Conservation (phyloP, 2,888 invertebrate genomes). For the Tenthredo amoena region DNA sequence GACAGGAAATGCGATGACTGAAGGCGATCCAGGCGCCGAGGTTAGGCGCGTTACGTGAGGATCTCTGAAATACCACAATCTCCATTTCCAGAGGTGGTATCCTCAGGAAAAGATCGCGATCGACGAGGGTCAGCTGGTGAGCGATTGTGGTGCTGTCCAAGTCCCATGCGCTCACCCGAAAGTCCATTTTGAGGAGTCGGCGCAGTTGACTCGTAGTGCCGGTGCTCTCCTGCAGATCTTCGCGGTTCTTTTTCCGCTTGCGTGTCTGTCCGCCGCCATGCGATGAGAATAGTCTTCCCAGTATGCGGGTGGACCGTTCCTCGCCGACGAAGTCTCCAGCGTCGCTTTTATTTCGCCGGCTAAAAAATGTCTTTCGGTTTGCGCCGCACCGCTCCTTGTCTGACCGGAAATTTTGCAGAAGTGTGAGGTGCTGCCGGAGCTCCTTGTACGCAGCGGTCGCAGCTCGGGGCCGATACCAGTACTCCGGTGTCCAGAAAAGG, state of each 20-base stretch:
- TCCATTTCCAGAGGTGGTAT: slow-evolving; percentile 78
- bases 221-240: not conserved
- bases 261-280: slow-evolving; percentile 55
- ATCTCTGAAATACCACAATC: slow-evolving; percentile 76
- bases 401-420: slow-evolving; percentile 58
- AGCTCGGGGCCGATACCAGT: slow-evolving; percentile 80
- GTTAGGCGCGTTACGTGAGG: slow-evolving; percentile 79
- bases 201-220: slow-evolving; percentile 68
- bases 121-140: slow-evolving; percentile 80
- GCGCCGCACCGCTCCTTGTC: slow-evolving; percentile 53
- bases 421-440: slow-evolving; percentile 73
- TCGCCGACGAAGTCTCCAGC: slow-evolving; percentile 34
- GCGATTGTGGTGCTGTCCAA: slow-evolving; percentile 80
- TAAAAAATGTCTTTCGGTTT: slow-evolving; percentile 61
- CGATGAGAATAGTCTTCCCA: slow-evolving; percentile 66
- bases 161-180: slow-evolving; percentile 79
- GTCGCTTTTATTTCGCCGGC: slow-evolving; percentile 54
- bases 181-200: slow-evolving; percentile 75
- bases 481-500: slow-evolving; percentile 81
- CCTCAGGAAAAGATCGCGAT: slow-evolving; percentile 79
- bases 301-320: slow-evolving; percentile 61
- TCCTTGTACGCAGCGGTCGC: slow-evolving; percentile 77
- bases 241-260: slow-evolving; percentile 44
- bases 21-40: slow-evolving; percentile 80
- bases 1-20: slow-evolving; percentile 79